A percentile compares a stretch with the other conserved stretches of the same genome.
Conservation (phyloP, 2,113 vertebrate genomes). For the Bubo bubo region DNA sequence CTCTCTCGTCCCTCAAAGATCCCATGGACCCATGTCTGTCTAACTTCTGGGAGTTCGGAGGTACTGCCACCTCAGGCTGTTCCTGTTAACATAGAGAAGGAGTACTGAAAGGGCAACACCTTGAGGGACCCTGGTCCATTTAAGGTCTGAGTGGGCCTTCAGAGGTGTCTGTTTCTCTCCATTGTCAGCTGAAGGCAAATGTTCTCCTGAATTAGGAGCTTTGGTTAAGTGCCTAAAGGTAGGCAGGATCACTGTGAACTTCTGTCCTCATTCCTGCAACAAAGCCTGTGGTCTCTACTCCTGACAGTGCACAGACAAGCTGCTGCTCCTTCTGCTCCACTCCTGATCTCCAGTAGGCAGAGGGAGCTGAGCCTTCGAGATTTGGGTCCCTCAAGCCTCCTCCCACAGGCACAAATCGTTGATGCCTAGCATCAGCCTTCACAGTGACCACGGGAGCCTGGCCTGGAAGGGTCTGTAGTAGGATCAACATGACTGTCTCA, state of each 20-base stretch:
- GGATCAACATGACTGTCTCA: not conserved
- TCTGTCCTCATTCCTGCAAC: not conserved
- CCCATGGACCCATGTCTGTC: fast-evolving
- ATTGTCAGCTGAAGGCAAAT: not conserved
- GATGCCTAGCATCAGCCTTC: not conserved
- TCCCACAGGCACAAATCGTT: fast-evolving
- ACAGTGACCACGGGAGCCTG: not conserved
- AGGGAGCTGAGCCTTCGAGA: not conserved
- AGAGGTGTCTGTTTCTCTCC: not conserved
- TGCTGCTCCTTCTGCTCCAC: not conserved
- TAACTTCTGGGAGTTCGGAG: not conserved
- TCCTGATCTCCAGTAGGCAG: fast-evolving
- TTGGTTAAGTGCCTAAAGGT: not conserved
- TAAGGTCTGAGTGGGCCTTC: not conserved
- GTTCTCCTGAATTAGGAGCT: not conserved
- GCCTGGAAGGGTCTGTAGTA: too few relatives aligned
- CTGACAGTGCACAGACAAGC: not conserved
- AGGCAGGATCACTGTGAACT: not conserved
- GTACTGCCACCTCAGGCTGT: not conserved
- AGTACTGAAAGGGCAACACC: not conserved
- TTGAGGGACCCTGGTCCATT: not conserved
- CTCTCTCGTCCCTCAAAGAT: not conserved
- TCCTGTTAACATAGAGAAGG: not conserved
- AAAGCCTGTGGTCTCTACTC: not conserved
- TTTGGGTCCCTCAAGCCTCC: not conserved